phyloP scores from a whole-genome alignment of 37 sponge, comb jelly and placozoan genomes.

The Oopsacas minuta region DNA sequence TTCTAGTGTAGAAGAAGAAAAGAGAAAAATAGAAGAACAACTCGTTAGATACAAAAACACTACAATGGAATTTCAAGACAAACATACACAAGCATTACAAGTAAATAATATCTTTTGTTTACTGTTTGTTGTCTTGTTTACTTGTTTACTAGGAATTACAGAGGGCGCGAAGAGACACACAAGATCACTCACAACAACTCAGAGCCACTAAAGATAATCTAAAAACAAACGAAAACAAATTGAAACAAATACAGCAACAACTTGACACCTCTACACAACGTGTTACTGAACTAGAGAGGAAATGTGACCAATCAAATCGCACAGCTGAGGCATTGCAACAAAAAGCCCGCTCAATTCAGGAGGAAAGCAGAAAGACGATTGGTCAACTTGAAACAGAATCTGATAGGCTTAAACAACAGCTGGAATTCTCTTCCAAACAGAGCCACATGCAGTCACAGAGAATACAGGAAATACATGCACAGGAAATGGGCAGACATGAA shows the following conservation, averaged over 20 bases:
- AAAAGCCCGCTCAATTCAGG: neutral
- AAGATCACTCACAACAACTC: neutral
- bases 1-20: neutral
- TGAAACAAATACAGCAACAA: neutral
- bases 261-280: neutral
- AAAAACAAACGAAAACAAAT: neutral
- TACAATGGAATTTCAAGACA: neutral
- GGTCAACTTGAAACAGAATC: neutral
- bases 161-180: neutral
- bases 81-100: neutral
- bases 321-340: neutral
- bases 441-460: neutral
- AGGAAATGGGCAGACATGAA: neutral
- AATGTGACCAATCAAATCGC: neutral
- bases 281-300: neutral
- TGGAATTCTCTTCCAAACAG: neutral
- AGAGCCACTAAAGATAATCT: neutral
- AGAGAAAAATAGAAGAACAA: neutral
- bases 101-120: neutral
- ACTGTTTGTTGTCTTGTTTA: neutral
- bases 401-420: neutral
- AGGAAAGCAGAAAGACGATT: neutral
- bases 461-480: neutral
- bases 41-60: neutral
- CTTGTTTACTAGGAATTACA: neutral